phyloP scores from a whole-genome alignment of 2,113 vertebrate genomes.

The Pipra filicauda region DNA sequence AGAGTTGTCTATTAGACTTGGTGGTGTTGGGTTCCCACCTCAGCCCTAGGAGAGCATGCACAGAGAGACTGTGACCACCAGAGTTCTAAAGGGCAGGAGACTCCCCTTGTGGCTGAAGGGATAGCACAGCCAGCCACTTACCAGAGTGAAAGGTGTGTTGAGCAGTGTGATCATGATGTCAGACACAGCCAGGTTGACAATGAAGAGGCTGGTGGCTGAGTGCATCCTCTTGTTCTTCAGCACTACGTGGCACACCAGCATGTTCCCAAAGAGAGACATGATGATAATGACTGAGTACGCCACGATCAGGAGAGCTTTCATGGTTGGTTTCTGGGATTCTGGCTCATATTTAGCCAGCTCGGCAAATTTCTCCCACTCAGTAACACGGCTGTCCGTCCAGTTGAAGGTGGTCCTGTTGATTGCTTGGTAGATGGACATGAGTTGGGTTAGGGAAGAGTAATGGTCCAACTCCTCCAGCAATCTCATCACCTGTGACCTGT shows the following conservation, averaged over 20 bases:
- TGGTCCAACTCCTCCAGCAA: not conserved
- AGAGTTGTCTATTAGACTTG: not conserved
- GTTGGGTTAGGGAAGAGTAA: constrained; percentile 26
- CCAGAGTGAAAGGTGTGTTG: constrained; percentile 70
- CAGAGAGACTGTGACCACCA: not conserved
- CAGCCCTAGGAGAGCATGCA: not conserved
- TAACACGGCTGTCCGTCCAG: constrained; percentile 56
- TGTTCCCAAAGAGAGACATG: constrained; percentile 79
- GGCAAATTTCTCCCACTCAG: constrained; percentile 66
- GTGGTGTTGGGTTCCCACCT: not conserved
- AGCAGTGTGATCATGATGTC: constrained; percentile 69
- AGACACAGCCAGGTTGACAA: constrained; percentile 61
- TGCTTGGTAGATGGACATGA: constrained; percentile 23
- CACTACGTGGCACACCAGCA: constrained; percentile 78
- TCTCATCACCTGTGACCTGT: not conserved
- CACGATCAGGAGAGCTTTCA: constrained; percentile 31
- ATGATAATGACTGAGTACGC: constrained; percentile 74
- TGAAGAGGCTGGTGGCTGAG: constrained; percentile 71
- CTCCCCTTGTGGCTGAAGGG: not conserved
- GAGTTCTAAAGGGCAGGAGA: not conserved
- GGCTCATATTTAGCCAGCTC: constrained; percentile 52
- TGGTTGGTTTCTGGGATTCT: constrained; percentile 47
- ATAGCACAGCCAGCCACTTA: not conserved
- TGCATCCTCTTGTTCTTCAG: constrained; percentile 78
- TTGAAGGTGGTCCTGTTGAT: constrained; percentile 54